Evolutionary conservation across 1,140 invertebrate species (phyloP).

Genomic region (Nebria ingens): DNA sequence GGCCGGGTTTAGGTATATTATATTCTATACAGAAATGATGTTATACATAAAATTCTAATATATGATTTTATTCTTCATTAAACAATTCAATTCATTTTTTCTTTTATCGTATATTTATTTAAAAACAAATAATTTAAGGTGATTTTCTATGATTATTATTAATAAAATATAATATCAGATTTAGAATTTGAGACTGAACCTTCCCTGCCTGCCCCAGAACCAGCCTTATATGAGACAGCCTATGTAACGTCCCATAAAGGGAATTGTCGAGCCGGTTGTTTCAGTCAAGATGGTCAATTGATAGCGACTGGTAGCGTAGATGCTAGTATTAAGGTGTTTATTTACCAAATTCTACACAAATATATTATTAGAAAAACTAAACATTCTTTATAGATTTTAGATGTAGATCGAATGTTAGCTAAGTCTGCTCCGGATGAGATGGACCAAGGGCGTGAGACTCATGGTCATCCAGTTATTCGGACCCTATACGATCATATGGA

Average conservation of each 20-base stretch:
- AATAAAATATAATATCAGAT: slow-evolving; percentile 43
- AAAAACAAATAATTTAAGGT: slow-evolving; percentile 1
- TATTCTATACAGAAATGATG: no score
- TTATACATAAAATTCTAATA: no score
- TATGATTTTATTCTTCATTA: no score
- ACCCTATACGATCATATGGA: slow-evolving; percentile 98
- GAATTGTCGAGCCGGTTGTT: slow-evolving; percentile 87
- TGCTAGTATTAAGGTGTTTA: slow-evolving; percentile 86
- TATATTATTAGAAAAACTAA: slow-evolving; percentile 1
- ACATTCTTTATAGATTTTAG: slow-evolving; percentile 59
- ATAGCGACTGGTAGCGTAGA: slow-evolving; percentile 98
- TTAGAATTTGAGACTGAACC: slow-evolving; percentile 95
- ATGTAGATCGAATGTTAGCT: slow-evolving; percentile 95
- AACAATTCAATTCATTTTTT: slow-evolving; percentile 9
- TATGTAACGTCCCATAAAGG: slow-evolving; percentile 99
- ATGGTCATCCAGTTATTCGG: slow-evolving; percentile 94
- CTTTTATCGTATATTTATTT: neutral
- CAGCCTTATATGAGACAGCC: slow-evolving; percentile 93
- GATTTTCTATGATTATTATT: slow-evolving; percentile 16
- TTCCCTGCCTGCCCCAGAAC: slow-evolving; percentile 79
- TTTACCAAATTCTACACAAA: no score
- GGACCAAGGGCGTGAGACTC: slow-evolving; percentile 62
- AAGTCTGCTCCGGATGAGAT: slow-evolving; percentile 82
- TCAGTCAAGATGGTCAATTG: slow-evolving; percentile 86
- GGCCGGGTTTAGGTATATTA: slow-evolving; percentile 74